Evolutionary conservation across 1,140 invertebrate genomes (phyloP).

Genomic region (Drosophila asahinai): DNA sequence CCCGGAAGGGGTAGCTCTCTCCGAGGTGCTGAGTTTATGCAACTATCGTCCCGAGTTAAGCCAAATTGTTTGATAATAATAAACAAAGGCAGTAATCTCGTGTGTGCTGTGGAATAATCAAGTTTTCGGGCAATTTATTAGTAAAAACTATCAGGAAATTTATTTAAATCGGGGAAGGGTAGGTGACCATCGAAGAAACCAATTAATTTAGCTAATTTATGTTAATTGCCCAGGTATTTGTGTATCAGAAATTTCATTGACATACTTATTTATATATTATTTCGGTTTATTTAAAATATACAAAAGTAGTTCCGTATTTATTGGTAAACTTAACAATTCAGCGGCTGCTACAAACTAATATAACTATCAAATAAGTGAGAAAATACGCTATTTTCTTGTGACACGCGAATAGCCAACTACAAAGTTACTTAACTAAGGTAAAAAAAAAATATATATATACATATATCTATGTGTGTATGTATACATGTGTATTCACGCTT

Average conservation of each 20-base stretch:
- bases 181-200: no score
- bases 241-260: no score
- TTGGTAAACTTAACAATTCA: conserved; percentile 32
- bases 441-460: conserved; percentile 16
- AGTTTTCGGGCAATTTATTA: no score
- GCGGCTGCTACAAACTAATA: background rate
- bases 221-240: no score
- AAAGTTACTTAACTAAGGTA: conserved; percentile 16
- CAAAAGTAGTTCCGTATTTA: background rate
- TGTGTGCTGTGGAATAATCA: no score
- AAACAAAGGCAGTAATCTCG: background rate
- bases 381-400: conserved; percentile 1
- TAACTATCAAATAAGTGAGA: background rate
- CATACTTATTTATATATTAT: background rate
- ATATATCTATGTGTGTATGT: background rate
- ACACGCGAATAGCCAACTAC: conserved; percentile 10
- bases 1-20: background rate
- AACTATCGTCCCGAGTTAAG: background rate
- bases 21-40: background rate
- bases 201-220: no score
- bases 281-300: background rate
- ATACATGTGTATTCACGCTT: conserved; percentile 27
- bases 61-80: background rate
- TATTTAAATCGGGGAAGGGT: no score
- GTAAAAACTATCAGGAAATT: no score